These are phyloP conservation scores for Sinocyclocheilus rhinocerous DNA, from an alignment of 2,113 vertebrate species.

Conservation along the genomic window DNA sequence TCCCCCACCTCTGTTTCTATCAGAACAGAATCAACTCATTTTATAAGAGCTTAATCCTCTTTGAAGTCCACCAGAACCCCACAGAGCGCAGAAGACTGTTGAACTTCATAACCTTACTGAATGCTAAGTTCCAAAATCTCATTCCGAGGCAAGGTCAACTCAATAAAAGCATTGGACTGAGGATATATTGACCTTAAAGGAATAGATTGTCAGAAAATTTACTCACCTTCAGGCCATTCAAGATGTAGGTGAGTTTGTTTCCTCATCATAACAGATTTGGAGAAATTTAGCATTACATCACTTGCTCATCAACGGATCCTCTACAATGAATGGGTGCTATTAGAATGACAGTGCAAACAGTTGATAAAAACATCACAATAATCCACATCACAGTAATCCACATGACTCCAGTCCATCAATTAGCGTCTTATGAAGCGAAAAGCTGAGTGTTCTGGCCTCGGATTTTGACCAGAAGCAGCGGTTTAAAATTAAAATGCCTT, in stretches of 20 bases:
- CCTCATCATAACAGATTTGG: neutral
- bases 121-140: constrained; percentile 3
- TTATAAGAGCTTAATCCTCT: constrained; percentile 33
- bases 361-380: too few species aligned
- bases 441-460: too few species aligned
- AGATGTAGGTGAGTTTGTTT: too few species aligned
- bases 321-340: too few species aligned
- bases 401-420: too few species aligned
- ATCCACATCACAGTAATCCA: too few species aligned
- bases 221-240: neutral
- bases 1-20: constrained; percentile 11
- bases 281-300: neutral
- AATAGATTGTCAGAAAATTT: neutral
- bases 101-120: neutral
- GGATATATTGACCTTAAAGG: neutral
- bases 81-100: constrained; percentile 12
- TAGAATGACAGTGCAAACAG: too few species aligned
- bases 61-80: constrained; percentile 26
- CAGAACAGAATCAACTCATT: constrained; percentile 37
- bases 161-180: neutral
- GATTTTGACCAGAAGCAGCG: too few species aligned
- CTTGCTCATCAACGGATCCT: too few species aligned
- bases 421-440: too few species aligned
- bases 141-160: constrained; percentile 16
- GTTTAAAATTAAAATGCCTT: neutral